These are phyloP conservation scores for Dynastes hyllus DNA, from an alignment of 2,888 invertebrate species.

Conservation along the genomic window DNA sequence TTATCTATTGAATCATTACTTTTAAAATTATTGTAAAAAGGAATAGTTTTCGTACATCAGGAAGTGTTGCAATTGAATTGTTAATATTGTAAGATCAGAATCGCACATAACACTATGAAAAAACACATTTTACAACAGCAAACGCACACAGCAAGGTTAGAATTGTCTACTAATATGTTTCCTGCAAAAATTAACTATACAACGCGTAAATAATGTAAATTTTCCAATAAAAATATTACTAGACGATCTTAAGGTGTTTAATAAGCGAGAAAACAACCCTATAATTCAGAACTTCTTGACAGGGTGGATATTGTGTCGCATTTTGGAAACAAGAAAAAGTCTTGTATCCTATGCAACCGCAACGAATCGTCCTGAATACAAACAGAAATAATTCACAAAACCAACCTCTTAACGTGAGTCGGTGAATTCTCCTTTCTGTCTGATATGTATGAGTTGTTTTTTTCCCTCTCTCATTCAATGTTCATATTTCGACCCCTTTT, in stretches of 20 bases:
- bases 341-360: constrained; percentile 35
- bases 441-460: constrained; percentile 44
- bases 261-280: constrained; percentile 45
- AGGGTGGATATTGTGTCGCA: constrained; percentile 47
- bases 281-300: constrained; percentile 49
- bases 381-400: constrained; percentile 55
- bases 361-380: constrained; percentile 56
- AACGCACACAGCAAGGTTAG: no score
- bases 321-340: constrained; percentile 31
- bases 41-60: no score
- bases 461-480: constrained; percentile 44
- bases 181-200: no score
- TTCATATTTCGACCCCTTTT: constrained; percentile 47
- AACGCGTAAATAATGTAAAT: no score
- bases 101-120: no score
- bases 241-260: constrained; percentile 9
- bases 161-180: no score
- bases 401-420: constrained; percentile 51
- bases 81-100: no score
- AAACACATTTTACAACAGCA: no score
- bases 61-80: no score
- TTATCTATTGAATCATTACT: no score
- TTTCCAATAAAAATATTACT: no score
- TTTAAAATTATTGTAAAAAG: no score
- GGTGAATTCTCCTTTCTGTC: constrained; percentile 52